Conservation (phyloP, 2,113 vertebrate genomes). For the Pachypanchax playfairii region DNA sequence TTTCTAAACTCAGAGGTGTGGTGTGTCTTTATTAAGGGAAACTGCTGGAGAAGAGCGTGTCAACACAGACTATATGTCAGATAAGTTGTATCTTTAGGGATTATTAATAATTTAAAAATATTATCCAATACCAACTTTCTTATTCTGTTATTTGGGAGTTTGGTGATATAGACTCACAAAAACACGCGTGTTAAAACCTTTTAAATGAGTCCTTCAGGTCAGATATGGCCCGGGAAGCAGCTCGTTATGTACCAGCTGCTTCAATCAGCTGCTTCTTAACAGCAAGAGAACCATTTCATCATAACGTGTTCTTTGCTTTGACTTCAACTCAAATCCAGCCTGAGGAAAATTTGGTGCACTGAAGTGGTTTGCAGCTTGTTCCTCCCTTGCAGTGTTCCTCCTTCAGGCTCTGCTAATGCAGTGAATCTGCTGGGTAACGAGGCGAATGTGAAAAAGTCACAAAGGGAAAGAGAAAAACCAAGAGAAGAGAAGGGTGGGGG, state of each 20-base stretch:
- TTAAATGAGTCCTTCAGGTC: too few relatives aligned
- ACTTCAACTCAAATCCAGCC: conserved; percentile 32
- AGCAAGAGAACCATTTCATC: background rate
- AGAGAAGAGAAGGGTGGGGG: background rate
- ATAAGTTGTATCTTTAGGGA: too few relatives aligned
- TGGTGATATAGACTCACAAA: too few relatives aligned
- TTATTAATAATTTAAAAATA: too few relatives aligned
- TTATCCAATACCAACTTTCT: too few relatives aligned
- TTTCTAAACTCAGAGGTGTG: too few relatives aligned
- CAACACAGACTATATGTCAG: too few relatives aligned
- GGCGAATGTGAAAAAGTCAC: conserved; percentile 50
- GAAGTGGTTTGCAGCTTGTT: conserved; percentile 26
- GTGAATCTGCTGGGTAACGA: conserved; percentile 41
- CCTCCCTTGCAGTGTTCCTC: conserved; percentile 21
- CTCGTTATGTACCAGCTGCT: too few relatives aligned
- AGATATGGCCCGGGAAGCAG: too few relatives aligned
- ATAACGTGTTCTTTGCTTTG: conserved; percentile 10
- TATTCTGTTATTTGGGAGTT: too few relatives aligned
- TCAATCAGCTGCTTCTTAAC: background rate
- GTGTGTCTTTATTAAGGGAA: too few relatives aligned
- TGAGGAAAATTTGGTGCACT: conserved; percentile 13
- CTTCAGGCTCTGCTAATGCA: conserved; percentile 49
- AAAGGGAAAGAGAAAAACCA: conserved; percentile 26
- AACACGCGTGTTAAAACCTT: background rate
- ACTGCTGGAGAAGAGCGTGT: too few relatives aligned